Base-by-base conservation (phyloP, 2,113 vertebrate species). In the Oryzias curvinotus region DNA sequence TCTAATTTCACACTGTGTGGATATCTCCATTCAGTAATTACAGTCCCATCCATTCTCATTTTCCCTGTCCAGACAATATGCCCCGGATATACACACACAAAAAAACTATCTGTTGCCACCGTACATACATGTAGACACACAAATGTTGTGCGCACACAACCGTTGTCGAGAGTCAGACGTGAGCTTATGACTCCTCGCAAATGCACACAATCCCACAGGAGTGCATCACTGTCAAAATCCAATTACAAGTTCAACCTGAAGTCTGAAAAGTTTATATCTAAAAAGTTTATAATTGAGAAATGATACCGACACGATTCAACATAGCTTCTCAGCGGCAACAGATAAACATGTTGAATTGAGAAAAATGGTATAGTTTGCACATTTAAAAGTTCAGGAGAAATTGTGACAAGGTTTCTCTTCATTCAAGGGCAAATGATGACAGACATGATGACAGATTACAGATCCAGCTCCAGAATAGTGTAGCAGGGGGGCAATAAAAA, bases 1-100 rank as follows among this genome's bases (percentile, higher is more conserved):
- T 89, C 81, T 87, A 89, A 90, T 90, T 90, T 90, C 89, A 91
- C 89, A 89, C 82, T 91, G 84, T 88, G 88, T 91, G 89, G 85
- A 87, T 87, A 89, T 90, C 88, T 88, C 85, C 84, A 88, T 89
- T 91, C 85, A 85, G 85, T 86, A 82, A 88, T 89, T 91, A 86
- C 81, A 82, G 84, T 81, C 76, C 83, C 87, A 88, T 89, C 84
- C 81, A 89, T 89, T 88, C 85, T 87, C 84, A 88, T 88, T 86
- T 68, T 82, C 68, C 76, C 77, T 76, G 86, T 89, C 87, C 84
- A 84, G 73, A 87, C 82, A 87, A 82, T 78, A 77, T 77, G 75
- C 78, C 86, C 78, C 71, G 69, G 71, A 87, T 75, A 77, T 58
- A 83, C 79, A 77, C 71, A 52, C 21, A 51, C 47, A 48, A 62